phyloP scores from a whole-genome alignment of 2,888 invertebrate species.

The Brachyptera putata region DNA sequence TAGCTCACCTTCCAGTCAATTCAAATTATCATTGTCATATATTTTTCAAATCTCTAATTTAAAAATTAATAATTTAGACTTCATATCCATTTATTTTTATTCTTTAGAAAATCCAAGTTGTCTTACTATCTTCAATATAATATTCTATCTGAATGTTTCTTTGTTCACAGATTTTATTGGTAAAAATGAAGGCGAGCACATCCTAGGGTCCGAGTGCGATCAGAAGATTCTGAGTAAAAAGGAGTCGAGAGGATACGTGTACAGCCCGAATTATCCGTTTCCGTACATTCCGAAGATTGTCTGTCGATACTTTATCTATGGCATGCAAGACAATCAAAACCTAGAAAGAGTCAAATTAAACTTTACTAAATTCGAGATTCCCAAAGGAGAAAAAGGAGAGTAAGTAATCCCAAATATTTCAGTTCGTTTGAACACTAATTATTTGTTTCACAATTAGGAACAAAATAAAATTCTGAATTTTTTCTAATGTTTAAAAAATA shows the following conservation, averaged over 20 bases:
- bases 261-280: constrained; percentile 94
- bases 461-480: background rate
- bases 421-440: background rate
- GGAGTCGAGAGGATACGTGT: constrained; percentile 87
- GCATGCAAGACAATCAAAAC: constrained; percentile 95
- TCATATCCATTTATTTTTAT: too few species aligned
- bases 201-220: constrained; percentile 97
- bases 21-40: too few species aligned
- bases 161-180: constrained; percentile 76
- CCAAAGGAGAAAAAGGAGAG: constrained; percentile 77
- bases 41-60: too few species aligned
- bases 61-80: too few species aligned
- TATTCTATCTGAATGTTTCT: constrained; percentile 18
- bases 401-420: constrained; percentile 52
- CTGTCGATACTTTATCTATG: constrained; percentile 97
- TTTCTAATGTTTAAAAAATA: background rate
- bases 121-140: too few species aligned
- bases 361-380: constrained; percentile 87
- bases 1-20: too few species aligned
- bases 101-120: too few species aligned
- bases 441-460: background rate
- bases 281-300: constrained; percentile 94
- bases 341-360: constrained; percentile 89
- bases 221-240: constrained; percentile 93
- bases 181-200: constrained; percentile 90